phyloP scores from a whole-genome alignment of 2,797 vertebrate species.

The Monodelphis domestica region DNA sequence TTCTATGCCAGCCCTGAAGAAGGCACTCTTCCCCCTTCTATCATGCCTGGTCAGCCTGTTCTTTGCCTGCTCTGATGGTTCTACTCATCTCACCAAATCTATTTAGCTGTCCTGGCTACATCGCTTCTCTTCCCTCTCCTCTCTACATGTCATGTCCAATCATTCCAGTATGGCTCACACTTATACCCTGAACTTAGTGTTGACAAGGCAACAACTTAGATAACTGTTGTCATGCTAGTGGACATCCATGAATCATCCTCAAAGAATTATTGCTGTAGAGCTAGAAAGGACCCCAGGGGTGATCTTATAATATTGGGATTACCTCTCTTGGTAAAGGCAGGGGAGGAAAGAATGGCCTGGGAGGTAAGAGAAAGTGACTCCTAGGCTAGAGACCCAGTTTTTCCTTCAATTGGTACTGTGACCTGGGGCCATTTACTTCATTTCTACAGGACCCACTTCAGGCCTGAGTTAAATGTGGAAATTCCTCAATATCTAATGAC shows the following conservation, averaged over 20 bases:
- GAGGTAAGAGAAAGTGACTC: background rate
- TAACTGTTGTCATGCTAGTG: background rate
- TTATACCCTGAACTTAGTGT: background rate
- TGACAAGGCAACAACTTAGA: background rate
- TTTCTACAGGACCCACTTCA: background rate
- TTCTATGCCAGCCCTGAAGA: background rate
- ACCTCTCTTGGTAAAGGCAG: background rate
- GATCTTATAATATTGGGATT: background rate
- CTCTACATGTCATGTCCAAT: background rate
- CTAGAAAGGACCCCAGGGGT: background rate
- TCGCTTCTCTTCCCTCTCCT: background rate
- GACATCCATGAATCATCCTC: background rate
- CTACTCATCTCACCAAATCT: background rate
- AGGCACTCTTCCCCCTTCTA: background rate
- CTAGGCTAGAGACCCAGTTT: background rate
- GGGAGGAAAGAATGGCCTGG: background rate
- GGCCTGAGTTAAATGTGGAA: background rate
- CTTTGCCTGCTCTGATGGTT: background rate
- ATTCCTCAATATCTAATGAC: background rate
- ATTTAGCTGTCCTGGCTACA: background rate
- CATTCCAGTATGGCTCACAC: background rate
- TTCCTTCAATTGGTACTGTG: background rate
- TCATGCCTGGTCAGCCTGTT: background rate
- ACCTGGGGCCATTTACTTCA: background rate
- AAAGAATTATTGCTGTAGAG: background rate